These are phyloP conservation scores for Andrena minutula DNA, from an alignment of 2,888 invertebrate genomes.

Conservation along the genomic window DNA sequence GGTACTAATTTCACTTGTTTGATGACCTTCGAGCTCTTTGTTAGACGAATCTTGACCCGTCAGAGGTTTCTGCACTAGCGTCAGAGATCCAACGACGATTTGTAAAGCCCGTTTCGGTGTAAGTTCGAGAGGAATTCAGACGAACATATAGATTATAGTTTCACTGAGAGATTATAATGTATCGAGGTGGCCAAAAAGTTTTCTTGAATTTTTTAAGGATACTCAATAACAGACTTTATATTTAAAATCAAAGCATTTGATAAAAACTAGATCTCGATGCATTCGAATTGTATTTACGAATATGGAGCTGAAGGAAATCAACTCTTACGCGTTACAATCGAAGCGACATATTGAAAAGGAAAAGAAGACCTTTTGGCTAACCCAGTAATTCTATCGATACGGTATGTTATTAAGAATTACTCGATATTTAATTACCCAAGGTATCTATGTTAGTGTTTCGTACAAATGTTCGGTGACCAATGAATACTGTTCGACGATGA, in stretches of 20 bases:
- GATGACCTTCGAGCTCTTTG: background rate
- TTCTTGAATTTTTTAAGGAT: no score
- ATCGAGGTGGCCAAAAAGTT: no score
- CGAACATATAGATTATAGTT: background rate
- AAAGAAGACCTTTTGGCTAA: no score
- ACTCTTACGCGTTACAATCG: no score
- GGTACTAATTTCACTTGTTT: background rate
- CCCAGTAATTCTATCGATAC: conserved; percentile 8
- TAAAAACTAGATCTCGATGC: no score
- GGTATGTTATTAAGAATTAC: conserved; percentile 18
- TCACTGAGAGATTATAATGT: background rate
- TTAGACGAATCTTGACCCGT: background rate
- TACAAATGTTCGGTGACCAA: conserved; percentile 36
- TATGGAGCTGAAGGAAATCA: no score
- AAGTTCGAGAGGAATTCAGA: background rate
- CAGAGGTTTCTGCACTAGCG: background rate
- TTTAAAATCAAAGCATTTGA: no score
- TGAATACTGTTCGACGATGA: conserved; percentile 23
- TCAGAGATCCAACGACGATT: conserved; percentile 1
- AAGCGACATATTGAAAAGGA: no score
- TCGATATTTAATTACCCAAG: conserved; percentile 38
- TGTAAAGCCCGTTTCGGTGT: conserved; percentile 2
- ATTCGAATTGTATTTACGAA: no score
- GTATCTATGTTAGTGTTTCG: conserved; percentile 43
- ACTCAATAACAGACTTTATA: no score